Percentiles rank a stretch among this genome's conserved stretches.
Evolutionary conservation across 2,888 invertebrate genomes (phyloP).

Genomic region (Marronus borbonicus): DNA sequence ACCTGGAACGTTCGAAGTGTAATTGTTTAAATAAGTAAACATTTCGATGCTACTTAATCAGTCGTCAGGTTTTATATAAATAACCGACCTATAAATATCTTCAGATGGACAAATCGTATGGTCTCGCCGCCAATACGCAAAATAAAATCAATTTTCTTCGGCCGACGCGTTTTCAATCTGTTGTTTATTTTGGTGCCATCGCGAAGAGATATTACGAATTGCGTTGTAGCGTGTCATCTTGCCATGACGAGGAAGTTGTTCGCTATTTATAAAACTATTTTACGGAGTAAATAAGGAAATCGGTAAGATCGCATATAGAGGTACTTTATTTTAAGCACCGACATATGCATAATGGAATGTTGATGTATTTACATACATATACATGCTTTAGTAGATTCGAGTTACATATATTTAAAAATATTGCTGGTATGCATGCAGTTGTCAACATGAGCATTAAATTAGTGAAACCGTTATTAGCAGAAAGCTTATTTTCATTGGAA

Average conservation of each 20-base stretch:
- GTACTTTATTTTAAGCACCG: too few relatives aligned
- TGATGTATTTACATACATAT: too few relatives aligned
- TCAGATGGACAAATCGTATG: neutral
- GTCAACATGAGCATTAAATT: too few relatives aligned
- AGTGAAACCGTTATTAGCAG: too few relatives aligned
- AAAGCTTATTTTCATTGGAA: too few relatives aligned
- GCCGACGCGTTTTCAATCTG: neutral
- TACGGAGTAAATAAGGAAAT: conserved; percentile 8
- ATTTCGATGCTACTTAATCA: neutral
- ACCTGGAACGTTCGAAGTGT: neutral
- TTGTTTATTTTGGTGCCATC: conserved; percentile 19
- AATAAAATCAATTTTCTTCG: conserved; percentile 6
- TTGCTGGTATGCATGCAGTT: too few relatives aligned
- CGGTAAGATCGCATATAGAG: neutral
- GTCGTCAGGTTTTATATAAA: conserved; percentile 2
- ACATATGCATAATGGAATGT: too few relatives aligned
- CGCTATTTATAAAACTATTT: conserved; percentile 11
- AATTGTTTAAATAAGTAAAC: neutral
- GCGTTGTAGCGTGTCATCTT: conserved; percentile 9
- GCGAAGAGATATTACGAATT: neutral
- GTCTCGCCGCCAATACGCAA: neutral
- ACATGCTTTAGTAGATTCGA: too few relatives aligned
- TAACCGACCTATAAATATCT: neutral
- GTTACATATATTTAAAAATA: too few relatives aligned
- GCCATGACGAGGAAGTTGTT: conserved; percentile 1